A percentile compares a stretch with the other conserved stretches of the same genome.
Evolutionary conservation across 2,888 invertebrate genomes (phyloP).

Genomic region (Seira musarum): DNA sequence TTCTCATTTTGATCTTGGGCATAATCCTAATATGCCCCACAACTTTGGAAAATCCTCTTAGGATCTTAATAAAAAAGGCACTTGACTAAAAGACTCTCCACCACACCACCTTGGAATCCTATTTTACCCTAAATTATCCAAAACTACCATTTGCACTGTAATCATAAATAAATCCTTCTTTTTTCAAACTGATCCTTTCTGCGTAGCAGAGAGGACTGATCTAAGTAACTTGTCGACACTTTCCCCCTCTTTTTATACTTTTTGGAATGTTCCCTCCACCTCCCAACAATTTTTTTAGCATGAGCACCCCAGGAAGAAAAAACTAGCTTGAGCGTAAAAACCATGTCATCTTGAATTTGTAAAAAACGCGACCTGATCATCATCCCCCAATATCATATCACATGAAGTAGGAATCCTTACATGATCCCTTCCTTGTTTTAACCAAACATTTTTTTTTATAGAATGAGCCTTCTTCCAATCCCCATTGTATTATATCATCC

Average conservation of each 20-base stretch:
- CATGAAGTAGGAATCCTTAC: conserved; percentile 26
- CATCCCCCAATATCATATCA: conserved; percentile 25
- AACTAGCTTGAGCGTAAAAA: conserved; percentile 69
- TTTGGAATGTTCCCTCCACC: conserved; percentile 56
- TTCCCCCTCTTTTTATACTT: conserved; percentile 63
- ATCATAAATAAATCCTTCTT: conserved; percentile 8
- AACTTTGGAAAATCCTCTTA: neutral
- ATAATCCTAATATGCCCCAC: conserved; percentile 54
- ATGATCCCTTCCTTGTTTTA: conserved; percentile 66
- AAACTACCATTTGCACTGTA: conserved; percentile 7
- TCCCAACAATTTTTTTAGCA: conserved; percentile 26
- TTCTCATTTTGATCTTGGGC: conserved; percentile 58
- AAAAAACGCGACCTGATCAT: conserved; percentile 49
- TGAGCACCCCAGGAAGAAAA: conserved; percentile 67
- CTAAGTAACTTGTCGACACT: conserved; percentile 7
- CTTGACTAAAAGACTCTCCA: neutral
- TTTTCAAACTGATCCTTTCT: conserved; percentile 28
- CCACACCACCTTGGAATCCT: neutral
- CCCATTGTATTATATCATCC: conserved; percentile 16
- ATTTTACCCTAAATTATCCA: neutral
- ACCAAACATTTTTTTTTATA: neutral
- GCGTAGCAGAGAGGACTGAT: conserved; percentile 36
- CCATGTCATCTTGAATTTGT: conserved; percentile 68
- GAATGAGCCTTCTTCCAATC: conserved; percentile 41
- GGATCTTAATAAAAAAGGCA: neutral